A percentile compares a stretch with the other conserved stretches of the same genome.
Conservation (phyloP, 1,140 invertebrate genomes). For the Galleria mellonella region DNA sequence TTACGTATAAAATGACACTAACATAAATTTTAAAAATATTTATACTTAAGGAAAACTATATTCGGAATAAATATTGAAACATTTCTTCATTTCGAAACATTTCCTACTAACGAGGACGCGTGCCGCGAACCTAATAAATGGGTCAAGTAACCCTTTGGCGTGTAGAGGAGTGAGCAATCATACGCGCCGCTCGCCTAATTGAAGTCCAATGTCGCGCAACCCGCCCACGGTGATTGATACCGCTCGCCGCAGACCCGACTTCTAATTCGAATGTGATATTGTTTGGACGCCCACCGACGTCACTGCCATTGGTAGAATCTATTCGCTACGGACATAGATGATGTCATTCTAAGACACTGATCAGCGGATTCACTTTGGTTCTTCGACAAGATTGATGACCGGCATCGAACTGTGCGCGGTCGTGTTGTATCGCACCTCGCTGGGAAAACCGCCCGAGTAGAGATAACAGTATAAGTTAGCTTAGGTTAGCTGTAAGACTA, state of each 20-base stretch:
- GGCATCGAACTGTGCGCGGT: conserved; percentile 11
- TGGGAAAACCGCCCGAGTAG: conserved; percentile 28
- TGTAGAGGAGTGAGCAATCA: conserved; percentile 64
- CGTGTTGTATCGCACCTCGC: conserved; percentile 19
- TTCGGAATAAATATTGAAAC: conserved; percentile 33
- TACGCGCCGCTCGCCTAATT: conserved; percentile 67
- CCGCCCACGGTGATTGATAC: conserved; percentile 69
- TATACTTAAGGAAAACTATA: too few relatives aligned
- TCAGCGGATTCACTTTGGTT: conserved; percentile 23
- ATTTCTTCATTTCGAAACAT: conserved; percentile 42
- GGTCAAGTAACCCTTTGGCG: conserved; percentile 67
- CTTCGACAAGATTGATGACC: conserved; percentile 37
- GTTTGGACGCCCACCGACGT: conserved; percentile 44
- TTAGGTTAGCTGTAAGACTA: too few relatives aligned
- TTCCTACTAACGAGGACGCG: conserved; percentile 38
- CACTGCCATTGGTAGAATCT: conserved; percentile 24
- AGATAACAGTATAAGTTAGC: conserved; percentile 35
- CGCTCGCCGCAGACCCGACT: conserved; percentile 30
- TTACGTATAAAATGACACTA: too few relatives aligned
- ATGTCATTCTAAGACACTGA: conserved; percentile 30
- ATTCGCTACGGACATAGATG: conserved; percentile 24
- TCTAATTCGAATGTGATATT: conserved; percentile 62
- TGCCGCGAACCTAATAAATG: conserved; percentile 55
- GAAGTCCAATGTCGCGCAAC: conserved; percentile 68
- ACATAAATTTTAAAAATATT: too few relatives aligned